phyloP scores from a whole-genome alignment of 2,113 vertebrate genomes.

The Dromaius novaehollandiae region DNA sequence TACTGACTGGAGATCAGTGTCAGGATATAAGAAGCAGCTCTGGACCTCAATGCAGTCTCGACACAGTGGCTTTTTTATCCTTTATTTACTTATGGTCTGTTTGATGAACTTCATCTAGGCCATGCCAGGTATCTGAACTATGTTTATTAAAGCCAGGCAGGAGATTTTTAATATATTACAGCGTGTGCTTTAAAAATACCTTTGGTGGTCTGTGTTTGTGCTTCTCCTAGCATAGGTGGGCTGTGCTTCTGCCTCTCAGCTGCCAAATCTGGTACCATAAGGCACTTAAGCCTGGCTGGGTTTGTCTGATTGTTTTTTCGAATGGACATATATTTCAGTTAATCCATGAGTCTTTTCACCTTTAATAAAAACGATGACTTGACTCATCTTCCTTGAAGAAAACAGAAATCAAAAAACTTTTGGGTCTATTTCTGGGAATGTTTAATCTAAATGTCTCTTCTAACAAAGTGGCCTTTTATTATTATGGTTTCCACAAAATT shows the following conservation, averaged over 20 bases:
- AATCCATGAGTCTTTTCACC: neutral
- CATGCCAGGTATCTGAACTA: neutral
- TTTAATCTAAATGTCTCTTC: neutral
- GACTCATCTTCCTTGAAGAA: neutral
- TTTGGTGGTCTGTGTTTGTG: neutral
- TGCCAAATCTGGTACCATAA: rapidly evolving
- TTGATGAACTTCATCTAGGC: neutral
- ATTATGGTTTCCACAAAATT: neutral
- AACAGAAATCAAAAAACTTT: neutral
- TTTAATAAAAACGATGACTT: neutral
- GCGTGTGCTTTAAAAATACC: neutral
- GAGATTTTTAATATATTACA: neutral
- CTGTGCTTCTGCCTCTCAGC: neutral
- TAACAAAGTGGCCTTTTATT: neutral
- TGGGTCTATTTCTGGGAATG: neutral
- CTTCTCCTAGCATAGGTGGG: neutral
- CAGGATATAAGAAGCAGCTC: neutral
- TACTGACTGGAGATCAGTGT: neutral
- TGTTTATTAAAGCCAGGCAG: neutral
- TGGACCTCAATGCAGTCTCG: neutral
- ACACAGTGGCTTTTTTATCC: neutral
- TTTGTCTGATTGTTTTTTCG: neutral
- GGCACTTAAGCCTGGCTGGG: neutral
- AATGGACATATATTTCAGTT: neutral
- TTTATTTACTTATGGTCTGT: neutral